Base-by-base conservation (phyloP, 2,888 invertebrate species). In the Loripinus fragilis region DNA sequence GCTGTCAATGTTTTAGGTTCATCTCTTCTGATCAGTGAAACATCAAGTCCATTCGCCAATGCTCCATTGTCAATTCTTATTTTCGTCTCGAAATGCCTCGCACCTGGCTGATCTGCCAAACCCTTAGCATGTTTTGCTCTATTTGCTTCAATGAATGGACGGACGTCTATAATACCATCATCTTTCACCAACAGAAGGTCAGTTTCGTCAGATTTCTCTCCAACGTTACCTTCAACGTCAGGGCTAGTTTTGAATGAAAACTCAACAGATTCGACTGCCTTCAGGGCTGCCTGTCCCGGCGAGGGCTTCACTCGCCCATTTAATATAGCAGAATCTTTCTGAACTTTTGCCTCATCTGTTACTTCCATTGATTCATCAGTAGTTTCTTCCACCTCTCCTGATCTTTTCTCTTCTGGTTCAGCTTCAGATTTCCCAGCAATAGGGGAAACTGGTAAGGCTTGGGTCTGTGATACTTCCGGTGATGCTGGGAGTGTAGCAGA, bases 121-220 rank as follows among this genome's bases (percentile, higher is more conserved):
- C 1, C 2, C 17, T 69, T 76, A 2, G 78, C 80, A 52, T 79
- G 81, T 41, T 80, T 67, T 60, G 80, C 80, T 25, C 83, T 74
- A 35, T 81, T 83, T 0, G 80, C 78, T 52, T 74, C 76, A 33
- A 83, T 83, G 35, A 83, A 78, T 38, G 83, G 80, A 25, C 80
- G 74, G 17, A 83, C 69, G 66, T 83, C 83, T 17, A 83, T 79
- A 48, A 83, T 70, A 35, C 76, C 83, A 66, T 74, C 70, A 28
- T 65, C 65, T n/a, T 60, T 45, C 50, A 48, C 71, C 20, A 42
- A 1, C 10, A 83, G 30, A 33, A 65, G 78, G 55, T 83, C 83
- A 15, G 79, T 74, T 75, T 83, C 83, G 70, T 83, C 83, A 10
- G 10, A n/a, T 8, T 50, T 23, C 30, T 48, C 33, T 12, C n/a